Conservation (phyloP, 2,888 invertebrate genomes). For the Oxytorus armatus region DNA sequence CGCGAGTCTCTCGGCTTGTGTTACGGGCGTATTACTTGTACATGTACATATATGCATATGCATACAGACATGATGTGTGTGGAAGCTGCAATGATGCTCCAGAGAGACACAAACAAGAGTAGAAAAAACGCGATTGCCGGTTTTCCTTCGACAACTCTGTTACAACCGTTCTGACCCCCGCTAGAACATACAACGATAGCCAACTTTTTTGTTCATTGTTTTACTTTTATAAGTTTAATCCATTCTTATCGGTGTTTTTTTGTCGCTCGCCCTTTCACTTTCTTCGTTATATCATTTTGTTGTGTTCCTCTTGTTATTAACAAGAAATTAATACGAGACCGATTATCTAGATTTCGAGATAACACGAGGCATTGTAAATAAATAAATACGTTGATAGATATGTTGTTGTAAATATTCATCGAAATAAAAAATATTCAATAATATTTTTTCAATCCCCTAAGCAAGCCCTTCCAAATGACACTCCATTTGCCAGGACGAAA, state of each 20-base stretch:
- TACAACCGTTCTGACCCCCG: slow-evolving; percentile 22
- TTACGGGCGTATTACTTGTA: slow-evolving; percentile 33
- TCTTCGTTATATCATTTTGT: not conserved
- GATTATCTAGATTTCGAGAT: too few species aligned
- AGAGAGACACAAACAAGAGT: slow-evolving; percentile 28
- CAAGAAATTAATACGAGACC: too few species aligned
- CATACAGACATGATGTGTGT: slow-evolving; percentile 1
- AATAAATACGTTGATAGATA: too few species aligned
- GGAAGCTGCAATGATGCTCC: slow-evolving; percentile 24
- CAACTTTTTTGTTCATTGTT: slow-evolving; percentile 2
- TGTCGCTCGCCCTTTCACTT: not conserved
- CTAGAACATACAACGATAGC: not conserved
- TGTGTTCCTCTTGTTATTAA: too few species aligned
- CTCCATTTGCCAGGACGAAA: too few species aligned
- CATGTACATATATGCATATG: not conserved
- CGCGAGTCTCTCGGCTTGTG: too few species aligned
- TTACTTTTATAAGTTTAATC: slow-evolving; percentile 16
- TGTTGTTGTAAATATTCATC: too few species aligned
- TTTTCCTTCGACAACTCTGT: slow-evolving; percentile 16
- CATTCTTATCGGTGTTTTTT: slow-evolving; percentile 6
- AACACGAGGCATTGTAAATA: too few species aligned
- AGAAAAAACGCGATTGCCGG: slow-evolving; percentile 32
- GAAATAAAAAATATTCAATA: too few species aligned
- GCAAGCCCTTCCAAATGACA: too few species aligned
- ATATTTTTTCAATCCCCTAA: too few species aligned